These are phyloP conservation scores for Rattus rattus DNA, from an alignment of 2,113 vertebrate genomes.

Conservation along the genomic window DNA sequence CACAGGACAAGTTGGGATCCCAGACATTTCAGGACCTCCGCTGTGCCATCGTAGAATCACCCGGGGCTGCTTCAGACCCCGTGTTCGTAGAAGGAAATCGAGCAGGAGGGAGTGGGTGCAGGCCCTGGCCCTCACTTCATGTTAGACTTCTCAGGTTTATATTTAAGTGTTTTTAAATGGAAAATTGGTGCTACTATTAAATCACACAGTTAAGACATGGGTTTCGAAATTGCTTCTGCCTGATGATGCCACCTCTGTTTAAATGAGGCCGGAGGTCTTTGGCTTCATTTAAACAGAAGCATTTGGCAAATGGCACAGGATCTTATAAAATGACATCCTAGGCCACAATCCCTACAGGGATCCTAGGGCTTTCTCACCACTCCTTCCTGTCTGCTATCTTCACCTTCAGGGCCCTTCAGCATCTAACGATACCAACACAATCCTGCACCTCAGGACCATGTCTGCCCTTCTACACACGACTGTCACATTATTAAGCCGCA, in stretches of 20 bases:
- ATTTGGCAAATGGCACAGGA: neutral
- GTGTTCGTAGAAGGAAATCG: constrained; percentile 32
- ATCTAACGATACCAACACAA: constrained; percentile 7
- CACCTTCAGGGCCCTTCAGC: neutral
- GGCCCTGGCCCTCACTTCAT: constrained; percentile 82
- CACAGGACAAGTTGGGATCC: constrained; percentile 64
- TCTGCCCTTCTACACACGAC: constrained; percentile 33
- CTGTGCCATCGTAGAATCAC: constrained; percentile 59
- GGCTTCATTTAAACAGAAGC: constrained; percentile 7
- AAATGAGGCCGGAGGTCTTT: neutral
- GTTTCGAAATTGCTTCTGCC: constrained; percentile 50
- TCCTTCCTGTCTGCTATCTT: neutral
- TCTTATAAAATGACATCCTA: neutral
- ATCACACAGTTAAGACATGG: constrained; percentile 81
- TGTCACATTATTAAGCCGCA: constrained; percentile 37
- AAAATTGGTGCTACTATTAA: constrained; percentile 88
- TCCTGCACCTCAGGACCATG: constrained; percentile 44
- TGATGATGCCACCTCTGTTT: neutral
- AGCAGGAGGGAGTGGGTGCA: constrained; percentile 87
- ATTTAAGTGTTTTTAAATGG: constrained; percentile 81
- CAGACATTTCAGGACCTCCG: constrained; percentile 68
- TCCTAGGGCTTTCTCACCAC: too few relatives aligned
- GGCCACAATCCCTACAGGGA: neutral
- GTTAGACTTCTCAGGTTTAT: constrained; percentile 89
- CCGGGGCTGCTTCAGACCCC: neutral